Evolutionary conservation across 2,797 vertebrate genomes (phyloP).

Genomic region (Enteromius anoplus): DNA sequence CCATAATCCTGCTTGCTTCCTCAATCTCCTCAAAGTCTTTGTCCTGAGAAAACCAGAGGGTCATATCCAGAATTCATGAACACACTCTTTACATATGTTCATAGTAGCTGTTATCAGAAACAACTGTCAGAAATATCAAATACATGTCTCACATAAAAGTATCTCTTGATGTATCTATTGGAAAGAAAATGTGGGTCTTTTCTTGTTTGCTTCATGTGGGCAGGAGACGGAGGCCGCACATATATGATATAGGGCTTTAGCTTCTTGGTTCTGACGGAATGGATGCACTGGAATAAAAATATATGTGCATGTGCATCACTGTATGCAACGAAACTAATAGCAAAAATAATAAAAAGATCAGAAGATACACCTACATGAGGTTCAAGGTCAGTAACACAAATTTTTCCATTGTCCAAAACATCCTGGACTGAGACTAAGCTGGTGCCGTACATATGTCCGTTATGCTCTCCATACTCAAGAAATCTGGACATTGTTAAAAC

Average conservation of each 20-base stretch:
- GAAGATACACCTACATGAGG: conserved; percentile 81
- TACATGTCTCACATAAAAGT: conserved; percentile 79
- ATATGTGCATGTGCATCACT: conserved; percentile 1
- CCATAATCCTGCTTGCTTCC: conserved; percentile 81
- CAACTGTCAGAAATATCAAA: not conserved
- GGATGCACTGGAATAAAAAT: conserved; percentile 76
- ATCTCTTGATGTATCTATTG: conserved; percentile 79
- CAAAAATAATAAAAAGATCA: not conserved
- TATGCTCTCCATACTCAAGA: conserved; percentile 87
- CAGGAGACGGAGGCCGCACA: conserved; percentile 83
- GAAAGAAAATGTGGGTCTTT: conserved; percentile 82
- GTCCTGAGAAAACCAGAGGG: conserved; percentile 72
- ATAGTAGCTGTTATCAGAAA: not conserved
- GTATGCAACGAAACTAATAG: not conserved
- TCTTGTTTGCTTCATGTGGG: conserved; percentile 82
- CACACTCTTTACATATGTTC: not conserved
- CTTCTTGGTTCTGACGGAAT: conserved; percentile 78
- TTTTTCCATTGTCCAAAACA: conserved; percentile 81
- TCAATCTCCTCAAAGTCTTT: conserved; percentile 88
- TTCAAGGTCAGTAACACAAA: conserved; percentile 88
- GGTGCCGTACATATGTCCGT: conserved; percentile 87
- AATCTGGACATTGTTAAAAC: conserved; percentile 74
- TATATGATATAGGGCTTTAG: conserved; percentile 91
- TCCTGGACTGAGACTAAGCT: conserved; percentile 82
- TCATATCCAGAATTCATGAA: not conserved